These are phyloP conservation scores for Lepisosteus oculatus DNA, from an alignment of 2,113 vertebrate genomes.

Conservation along the genomic window DNA sequence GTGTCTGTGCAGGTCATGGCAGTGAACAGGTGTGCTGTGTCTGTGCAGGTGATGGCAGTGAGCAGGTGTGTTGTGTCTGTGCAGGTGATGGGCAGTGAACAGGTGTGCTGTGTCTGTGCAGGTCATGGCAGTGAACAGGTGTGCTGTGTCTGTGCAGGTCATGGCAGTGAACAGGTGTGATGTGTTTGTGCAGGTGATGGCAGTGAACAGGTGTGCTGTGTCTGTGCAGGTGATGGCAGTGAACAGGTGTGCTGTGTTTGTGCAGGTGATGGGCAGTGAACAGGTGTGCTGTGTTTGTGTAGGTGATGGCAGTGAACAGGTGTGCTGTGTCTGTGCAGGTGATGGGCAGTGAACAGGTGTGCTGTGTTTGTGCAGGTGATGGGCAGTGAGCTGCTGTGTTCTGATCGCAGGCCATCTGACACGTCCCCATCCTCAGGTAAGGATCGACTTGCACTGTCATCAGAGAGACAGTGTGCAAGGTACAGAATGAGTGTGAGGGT, in stretches of 20 bases:
- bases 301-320: constrained; percentile 76
- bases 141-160: too few species aligned
- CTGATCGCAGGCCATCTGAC: constrained; percentile 67
- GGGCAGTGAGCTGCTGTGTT: constrained; percentile 74
- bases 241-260: constrained; percentile 1
- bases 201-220: constrained; percentile 22
- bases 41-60: too few species aligned
- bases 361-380: constrained; percentile 53
- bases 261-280: constrained; percentile 66
- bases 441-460: not conserved
- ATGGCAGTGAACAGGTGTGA: too few species aligned
- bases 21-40: too few species aligned
- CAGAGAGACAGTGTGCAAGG: not conserved
- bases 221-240: constrained; percentile 10
- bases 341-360: constrained; percentile 16
- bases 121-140: too few species aligned
- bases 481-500: not conserved
- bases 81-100: too few species aligned
- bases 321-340: constrained; percentile 47
- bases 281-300: constrained; percentile 56
- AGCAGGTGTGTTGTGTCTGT: too few species aligned
- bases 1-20: too few species aligned
- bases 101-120: too few species aligned
- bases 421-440: constrained; percentile 73
- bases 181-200: not conserved